Evolutionary conservation across 2,888 invertebrate genomes (phyloP).

Genomic region (Eumacrocentrus americanus): DNA sequence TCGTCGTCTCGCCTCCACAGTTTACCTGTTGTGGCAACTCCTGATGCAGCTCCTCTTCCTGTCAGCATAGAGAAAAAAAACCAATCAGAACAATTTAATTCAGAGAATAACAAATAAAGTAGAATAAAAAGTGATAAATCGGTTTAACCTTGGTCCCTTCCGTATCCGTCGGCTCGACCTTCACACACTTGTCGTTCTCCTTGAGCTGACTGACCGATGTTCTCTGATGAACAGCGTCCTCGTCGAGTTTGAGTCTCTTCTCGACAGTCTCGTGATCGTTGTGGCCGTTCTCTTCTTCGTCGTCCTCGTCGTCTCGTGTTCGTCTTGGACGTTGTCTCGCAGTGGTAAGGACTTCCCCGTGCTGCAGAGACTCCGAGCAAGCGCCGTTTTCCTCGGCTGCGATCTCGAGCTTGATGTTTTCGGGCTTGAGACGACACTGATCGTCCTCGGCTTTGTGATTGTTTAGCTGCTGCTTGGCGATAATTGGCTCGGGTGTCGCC

Average conservation of each 20-base stretch:
- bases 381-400: constrained; percentile 62
- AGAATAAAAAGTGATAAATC: neutral
- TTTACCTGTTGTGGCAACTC: constrained; percentile 46
- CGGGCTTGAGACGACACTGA: constrained; percentile 52
- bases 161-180: constrained; percentile 41
- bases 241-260: constrained; percentile 52
- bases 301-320: constrained; percentile 44
- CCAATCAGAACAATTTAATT: neutral
- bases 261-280: constrained; percentile 53
- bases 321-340: constrained; percentile 33
- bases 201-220: constrained; percentile 49
- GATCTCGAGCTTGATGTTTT: constrained; percentile 65
- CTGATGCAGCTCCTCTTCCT: constrained; percentile 55
- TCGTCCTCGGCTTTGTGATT: constrained; percentile 41
- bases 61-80: neutral
- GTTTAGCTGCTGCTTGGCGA: constrained; percentile 40
- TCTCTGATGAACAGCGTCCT: constrained; percentile 34
- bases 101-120: neutral
- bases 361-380: constrained; percentile 50
- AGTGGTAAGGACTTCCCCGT: constrained; percentile 36
- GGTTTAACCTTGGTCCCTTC: constrained; percentile 55
- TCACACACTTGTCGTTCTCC: constrained; percentile 43
- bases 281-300: constrained; percentile 48
- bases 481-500: constrained; percentile 27
- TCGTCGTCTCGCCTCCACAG: constrained; percentile 34